Percentiles rank a stretch among this genome's conserved stretches.
These are phyloP conservation scores for Aphaenogaster rudis DNA, from an alignment of 1,140 invertebrate species.

Conservation along the genomic window DNA sequence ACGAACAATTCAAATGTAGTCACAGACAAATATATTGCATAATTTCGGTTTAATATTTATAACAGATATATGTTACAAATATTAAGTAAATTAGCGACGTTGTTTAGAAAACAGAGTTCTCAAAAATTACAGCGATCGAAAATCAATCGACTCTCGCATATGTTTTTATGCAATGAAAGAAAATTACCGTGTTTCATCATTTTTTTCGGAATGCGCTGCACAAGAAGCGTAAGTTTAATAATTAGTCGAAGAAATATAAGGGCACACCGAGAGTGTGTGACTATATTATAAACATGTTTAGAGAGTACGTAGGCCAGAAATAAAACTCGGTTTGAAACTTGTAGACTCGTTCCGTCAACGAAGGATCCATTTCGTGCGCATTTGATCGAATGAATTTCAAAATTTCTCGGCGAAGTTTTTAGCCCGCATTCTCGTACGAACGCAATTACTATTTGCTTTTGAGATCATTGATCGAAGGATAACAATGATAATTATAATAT, in stretches of 20 bases:
- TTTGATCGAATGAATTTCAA: conserved; percentile 54
- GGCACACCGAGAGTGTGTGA: conserved; percentile 27
- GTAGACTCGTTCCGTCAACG: neutral
- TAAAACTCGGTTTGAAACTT: conserved; percentile 61
- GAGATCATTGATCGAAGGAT: conserved; percentile 84
- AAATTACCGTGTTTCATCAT: conserved; percentile 17
- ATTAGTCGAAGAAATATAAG: conserved; percentile 20
- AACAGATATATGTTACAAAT: neutral
- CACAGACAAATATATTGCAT: neutral
- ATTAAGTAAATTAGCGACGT: conserved; percentile 19
- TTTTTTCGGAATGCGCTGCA: conserved; percentile 73
- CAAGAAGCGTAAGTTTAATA: conserved; percentile 35
- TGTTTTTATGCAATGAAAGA: conserved; percentile 63
- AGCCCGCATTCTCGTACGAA: conserved; percentile 61
- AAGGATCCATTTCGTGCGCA: conserved; percentile 26
- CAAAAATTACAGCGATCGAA: conserved; percentile 5
- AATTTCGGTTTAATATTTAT: conserved; percentile 28
- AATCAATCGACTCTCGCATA: conserved; percentile 5
- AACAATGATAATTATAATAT: conserved; percentile 81
- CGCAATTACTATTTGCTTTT: conserved; percentile 75
- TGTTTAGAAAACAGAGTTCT: neutral
- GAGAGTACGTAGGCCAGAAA: conserved; percentile 78
- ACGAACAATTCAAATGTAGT: conserved; percentile 25
- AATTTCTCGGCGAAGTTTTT: conserved; percentile 52
- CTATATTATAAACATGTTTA: conserved; percentile 74